Conservation (phyloP, 2,888 invertebrate genomes). For the Diaprepes abbreviatus region DNA sequence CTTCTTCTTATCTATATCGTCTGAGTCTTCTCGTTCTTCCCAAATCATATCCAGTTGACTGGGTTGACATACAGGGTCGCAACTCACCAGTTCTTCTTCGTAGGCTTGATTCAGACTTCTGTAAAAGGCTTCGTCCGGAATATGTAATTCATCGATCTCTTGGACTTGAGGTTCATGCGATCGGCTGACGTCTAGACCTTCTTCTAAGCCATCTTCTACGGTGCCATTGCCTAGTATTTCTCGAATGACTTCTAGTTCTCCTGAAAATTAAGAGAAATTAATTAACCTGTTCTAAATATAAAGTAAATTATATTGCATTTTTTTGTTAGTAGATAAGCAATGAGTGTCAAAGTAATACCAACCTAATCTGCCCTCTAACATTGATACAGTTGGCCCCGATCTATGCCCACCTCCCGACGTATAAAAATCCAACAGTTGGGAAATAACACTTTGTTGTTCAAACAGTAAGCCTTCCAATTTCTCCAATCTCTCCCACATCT, state of each 20-base stretch:
- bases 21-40: slow-evolving; percentile 85
- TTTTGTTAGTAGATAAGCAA: too few species aligned
- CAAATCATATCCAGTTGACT: slow-evolving; percentile 89
- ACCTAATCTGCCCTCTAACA: slow-evolving; percentile 47
- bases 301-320: too few species aligned
- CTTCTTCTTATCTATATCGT: slow-evolving; percentile 69
- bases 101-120: slow-evolving; percentile 90
- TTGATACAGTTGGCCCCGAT: slow-evolving; percentile 59
- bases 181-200: slow-evolving; percentile 73
- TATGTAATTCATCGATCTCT: slow-evolving; percentile 71
- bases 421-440: slow-evolving; percentile 87
- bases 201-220: slow-evolving; percentile 77
- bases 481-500: slow-evolving; percentile 94
- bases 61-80: slow-evolving; percentile 67
- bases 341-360: too few species aligned
- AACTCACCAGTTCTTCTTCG: slow-evolving; percentile 80
- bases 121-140: slow-evolving; percentile 89
- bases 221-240: slow-evolving; percentile 77
- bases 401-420: slow-evolving; percentile 66
- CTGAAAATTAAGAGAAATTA: slow-evolving; percentile 52
- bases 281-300: too few species aligned
- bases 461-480: slow-evolving; percentile 88
- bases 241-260: slow-evolving; percentile 73
- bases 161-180: slow-evolving; percentile 62
- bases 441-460: slow-evolving; percentile 92